Conservation (phyloP, 2,797 vertebrate species). For the Prunella strophiata region DNA sequence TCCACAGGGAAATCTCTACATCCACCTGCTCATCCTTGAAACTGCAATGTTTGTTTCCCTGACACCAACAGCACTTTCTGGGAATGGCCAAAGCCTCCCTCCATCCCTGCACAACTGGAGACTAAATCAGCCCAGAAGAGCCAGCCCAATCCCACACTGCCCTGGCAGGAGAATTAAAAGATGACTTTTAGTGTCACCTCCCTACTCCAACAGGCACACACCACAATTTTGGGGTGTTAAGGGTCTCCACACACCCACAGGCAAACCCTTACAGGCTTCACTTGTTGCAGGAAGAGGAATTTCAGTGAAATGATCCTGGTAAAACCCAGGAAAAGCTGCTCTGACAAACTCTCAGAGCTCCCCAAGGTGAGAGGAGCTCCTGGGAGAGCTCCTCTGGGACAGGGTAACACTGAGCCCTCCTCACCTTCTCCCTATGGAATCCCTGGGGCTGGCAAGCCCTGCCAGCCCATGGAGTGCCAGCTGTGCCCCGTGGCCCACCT, state of each 20-base stretch:
- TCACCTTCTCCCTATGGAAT: background rate
- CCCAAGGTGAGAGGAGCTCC: background rate
- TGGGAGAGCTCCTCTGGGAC: background rate
- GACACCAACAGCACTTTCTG: too few relatives aligned
- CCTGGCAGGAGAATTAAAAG: background rate
- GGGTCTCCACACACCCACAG: background rate
- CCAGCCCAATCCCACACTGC: rapidly evolving
- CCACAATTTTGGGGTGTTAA: rapidly evolving
- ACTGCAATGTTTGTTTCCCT: rapidly evolving
- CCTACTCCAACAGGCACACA: background rate
- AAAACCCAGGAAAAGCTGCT: background rate
- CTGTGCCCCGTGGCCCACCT: background rate
- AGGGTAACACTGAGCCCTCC: background rate
- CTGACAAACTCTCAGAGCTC: background rate
- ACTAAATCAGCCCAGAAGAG: too few relatives aligned
- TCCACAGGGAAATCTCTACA: rapidly evolving
- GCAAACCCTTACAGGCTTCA: rapidly evolving
- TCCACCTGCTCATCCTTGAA: rapidly evolving
- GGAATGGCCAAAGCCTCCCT: background rate
- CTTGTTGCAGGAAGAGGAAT: rapidly evolving
- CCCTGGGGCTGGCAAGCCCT: background rate
- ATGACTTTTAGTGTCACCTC: too few relatives aligned
- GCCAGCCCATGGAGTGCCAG: rapidly evolving
- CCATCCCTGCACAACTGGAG: background rate
- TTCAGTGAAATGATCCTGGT: background rate